Base-by-base conservation (phyloP, 1,140 invertebrate genomes). In the Sitodiplosis mosellana region DNA sequence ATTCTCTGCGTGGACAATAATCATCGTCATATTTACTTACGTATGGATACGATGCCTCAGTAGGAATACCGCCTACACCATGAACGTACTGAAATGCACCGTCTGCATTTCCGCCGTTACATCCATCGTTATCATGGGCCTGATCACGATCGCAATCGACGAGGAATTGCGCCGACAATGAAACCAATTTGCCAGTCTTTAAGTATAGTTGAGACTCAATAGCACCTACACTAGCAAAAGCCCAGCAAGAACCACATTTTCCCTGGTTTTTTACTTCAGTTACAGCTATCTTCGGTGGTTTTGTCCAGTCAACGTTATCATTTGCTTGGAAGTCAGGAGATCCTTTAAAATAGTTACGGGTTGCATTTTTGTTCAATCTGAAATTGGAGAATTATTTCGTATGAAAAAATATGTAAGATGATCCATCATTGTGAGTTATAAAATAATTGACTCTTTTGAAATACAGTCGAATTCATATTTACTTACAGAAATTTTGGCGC, bases 191-290 rank as follows among this genome's bases (percentile, higher is more conserved):
- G 22, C 70, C 69, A 27, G 64, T 71, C 20, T 73, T 67, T 5
- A 27, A 5, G 48, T 71, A 74, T 49, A 75, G 62, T 55, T 84
- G 82, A 12, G 81, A 80, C 64, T 88, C 84, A 37, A 88, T 59
- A 1, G 83, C 70, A 1, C 78, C 84, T n/a, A 62, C 60, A 5
- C 73, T 70, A 38, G 71, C 63, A 55, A 74, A 74, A 17, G 73
- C 71, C 69, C 72, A 76, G 52, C 74, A 76, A 10, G 67, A 65
- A 2, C 61, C 66, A 46, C 69, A 71, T 52, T 80, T 74, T 37
- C 65, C 69, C 57, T 81, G 77, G 55, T 80, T 66, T 55, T 80
- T 80, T 7, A 81, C 27, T 27, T n/a, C n/a, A n/a, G 27, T 3
- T 0, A 81, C 76, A 34, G 68, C 69, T 14, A 75, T 75, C 44